phyloP scores from a whole-genome alignment of 2,888 invertebrate species.

The Lochmaea crataegi region DNA sequence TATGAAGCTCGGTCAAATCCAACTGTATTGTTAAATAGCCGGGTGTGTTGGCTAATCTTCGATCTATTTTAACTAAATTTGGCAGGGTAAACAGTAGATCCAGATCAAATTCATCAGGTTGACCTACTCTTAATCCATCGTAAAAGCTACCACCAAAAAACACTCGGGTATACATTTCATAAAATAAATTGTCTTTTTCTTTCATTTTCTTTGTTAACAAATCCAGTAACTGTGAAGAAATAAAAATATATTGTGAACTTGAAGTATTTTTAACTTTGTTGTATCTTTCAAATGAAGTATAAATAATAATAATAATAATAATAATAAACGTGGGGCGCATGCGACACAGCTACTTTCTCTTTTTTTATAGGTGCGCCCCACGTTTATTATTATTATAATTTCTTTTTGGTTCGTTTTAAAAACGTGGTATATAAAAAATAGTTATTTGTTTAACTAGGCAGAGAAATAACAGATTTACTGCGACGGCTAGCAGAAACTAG shows the following conservation, averaged over 20 bases:
- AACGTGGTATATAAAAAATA: too few species aligned
- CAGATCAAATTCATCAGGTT: slow-evolving; percentile 72
- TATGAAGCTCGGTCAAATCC: slow-evolving; percentile 45
- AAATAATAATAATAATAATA: too few species aligned
- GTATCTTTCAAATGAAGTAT: too few species aligned
- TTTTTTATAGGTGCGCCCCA: too few species aligned
- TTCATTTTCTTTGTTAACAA: slow-evolving; percentile 53
- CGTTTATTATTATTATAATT: too few species aligned
- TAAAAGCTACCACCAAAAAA: slow-evolving; percentile 72
- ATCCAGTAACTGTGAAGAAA: slow-evolving; percentile 40
- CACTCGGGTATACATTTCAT: slow-evolving; percentile 54
- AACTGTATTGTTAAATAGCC: slow-evolving; percentile 67
- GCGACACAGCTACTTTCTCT: too few species aligned
- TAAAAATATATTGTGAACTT: not conserved
- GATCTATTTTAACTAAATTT: slow-evolving; percentile 58
- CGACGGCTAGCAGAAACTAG: too few species aligned
- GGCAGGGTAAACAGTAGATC: slow-evolving; percentile 70
- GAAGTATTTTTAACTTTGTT: too few species aligned
- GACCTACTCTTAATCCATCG: slow-evolving; percentile 70
- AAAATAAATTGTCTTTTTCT: slow-evolving; percentile 57
- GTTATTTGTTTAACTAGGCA: too few species aligned
- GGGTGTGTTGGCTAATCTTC: slow-evolving; percentile 57
- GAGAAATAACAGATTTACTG: too few species aligned
- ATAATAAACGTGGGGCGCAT: too few species aligned
- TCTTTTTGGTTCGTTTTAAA: too few species aligned